Evolutionary conservation across 2,113 vertebrate genomes (phyloP), one percentile per base, ranked within the genome.

Genomic region (Trichechus manatus): DNA sequence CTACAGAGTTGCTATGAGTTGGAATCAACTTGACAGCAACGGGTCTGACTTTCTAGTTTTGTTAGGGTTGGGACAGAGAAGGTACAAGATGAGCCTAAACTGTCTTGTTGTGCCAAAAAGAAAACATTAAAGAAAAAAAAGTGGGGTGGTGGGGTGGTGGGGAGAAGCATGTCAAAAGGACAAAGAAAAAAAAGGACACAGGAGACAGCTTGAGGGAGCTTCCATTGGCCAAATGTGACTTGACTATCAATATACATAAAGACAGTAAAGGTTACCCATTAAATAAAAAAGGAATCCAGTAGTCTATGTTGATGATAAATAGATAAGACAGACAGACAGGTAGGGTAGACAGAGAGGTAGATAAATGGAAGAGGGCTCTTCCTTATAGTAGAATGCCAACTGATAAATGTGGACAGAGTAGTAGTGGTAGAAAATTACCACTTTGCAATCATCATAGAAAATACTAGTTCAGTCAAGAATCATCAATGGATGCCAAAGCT

Each of bases 221-320:
- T 89, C 47, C 72, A 80, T 0, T 83, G 31, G 36, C 33, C 44
- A 83, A 56, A 89, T 50, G 8, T 80, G 31, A 96, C 10, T 29
- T 84, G 8, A 66, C 9, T 39, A 39, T 39, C 39, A 39, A 39
- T 39, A 39, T 39, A 39, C 10, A 91, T 47, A 27, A 84, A 91
- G 87, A 87, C 0, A 88, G n/a, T 47, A 61, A 80, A 81, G 19
- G 59, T n/a, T 64, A 61, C 7, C 9, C 47, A 72, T 53, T 59
- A 83, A 87, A 90, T 68, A 87, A 89, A 95, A 87, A 9, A 86
- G 31, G 59, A 94, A 81, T 64, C 44, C 36, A 39, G 29, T 27
- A 93, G 53, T 53, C 7, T 15, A 56, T 17, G 15, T 4, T 56
- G 53, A 56, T 56, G 53, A 56, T 56, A 56, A 56, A 56, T 15